Evolutionary conservation across 2,797 vertebrate genomes (phyloP).

Genomic region (Cyprinella venusta): DNA sequence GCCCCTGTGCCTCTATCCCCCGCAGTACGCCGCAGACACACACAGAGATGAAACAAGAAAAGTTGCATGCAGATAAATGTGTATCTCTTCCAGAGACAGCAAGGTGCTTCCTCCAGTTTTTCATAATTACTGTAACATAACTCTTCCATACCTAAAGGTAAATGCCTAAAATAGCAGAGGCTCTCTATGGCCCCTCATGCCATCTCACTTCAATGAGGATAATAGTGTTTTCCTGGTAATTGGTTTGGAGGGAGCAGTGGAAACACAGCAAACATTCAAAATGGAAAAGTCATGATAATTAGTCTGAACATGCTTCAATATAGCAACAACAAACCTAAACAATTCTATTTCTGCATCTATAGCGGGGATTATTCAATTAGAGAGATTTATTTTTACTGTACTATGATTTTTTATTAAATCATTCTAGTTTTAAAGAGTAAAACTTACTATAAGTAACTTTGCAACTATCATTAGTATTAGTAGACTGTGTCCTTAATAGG

Average conservation of each 20-base stretch:
- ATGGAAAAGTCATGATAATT: slow-evolving; percentile 2
- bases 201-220: slow-evolving; percentile 55
- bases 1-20: slow-evolving; percentile 42
- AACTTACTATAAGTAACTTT: background rate
- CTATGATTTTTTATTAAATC: background rate
- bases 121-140: slow-evolving; percentile 53
- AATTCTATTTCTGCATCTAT: background rate
- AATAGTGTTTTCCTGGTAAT: slow-evolving; percentile 61
- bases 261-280: slow-evolving; percentile 17
- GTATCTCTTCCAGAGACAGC: slow-evolving; percentile 32
- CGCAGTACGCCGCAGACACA: slow-evolving; percentile 38
- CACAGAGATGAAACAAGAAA: slow-evolving; percentile 46
- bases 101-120: slow-evolving; percentile 51
- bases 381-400: background rate
- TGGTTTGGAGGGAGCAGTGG: slow-evolving; percentile 42
- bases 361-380: background rate
- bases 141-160: slow-evolving; percentile 44
- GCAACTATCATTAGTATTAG: background rate
- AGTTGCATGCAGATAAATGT: slow-evolving; percentile 54
- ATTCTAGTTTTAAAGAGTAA: background rate
- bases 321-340: slow-evolving; percentile 4
- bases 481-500: background rate
- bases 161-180: slow-evolving; percentile 39
- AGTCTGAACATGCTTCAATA: slow-evolving; percentile 9
- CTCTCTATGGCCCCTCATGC: slow-evolving; percentile 1